These are phyloP conservation scores for Alligator mississippiensis DNA, from an alignment of 2,113 vertebrate genomes.

Conservation along the genomic window DNA sequence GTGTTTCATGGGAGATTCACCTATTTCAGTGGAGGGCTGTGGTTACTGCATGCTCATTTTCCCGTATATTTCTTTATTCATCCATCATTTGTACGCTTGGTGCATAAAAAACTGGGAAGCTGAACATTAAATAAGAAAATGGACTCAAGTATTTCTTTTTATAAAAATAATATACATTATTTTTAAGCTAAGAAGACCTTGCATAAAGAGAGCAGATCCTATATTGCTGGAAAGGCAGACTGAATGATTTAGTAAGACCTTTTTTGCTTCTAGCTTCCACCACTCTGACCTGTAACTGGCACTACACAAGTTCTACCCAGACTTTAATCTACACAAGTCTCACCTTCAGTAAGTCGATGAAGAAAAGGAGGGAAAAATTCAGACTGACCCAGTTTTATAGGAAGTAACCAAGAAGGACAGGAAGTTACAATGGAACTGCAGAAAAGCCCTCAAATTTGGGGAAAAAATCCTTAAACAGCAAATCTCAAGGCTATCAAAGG, in stretches of 20 bases:
- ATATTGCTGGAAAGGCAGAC: fast-evolving
- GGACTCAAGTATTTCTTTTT: background rate
- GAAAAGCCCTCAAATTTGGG: background rate
- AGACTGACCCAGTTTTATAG: slow-evolving; percentile 22
- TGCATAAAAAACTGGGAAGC: background rate
- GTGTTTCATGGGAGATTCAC: background rate
- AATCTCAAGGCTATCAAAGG: background rate
- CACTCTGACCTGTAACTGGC: background rate
- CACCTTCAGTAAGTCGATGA: background rate
- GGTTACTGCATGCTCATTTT: background rate
- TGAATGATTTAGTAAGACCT: too few relatives aligned
- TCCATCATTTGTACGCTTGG: background rate
- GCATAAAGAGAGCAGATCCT: background rate
- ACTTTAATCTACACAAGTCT: background rate
- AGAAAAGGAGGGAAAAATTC: background rate
- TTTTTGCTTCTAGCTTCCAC: background rate
- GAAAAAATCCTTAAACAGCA: slow-evolving; percentile 11
- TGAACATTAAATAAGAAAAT: background rate
- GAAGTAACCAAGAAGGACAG: slow-evolving; percentile 30
- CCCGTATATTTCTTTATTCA: background rate
- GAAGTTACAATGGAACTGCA: background rate
- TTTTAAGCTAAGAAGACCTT: background rate
- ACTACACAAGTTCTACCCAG: background rate
- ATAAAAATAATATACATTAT: fast-evolving
- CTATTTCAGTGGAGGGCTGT: background rate